These are phyloP conservation scores for Gambusia holbrooki DNA, from an alignment of 2,113 vertebrate species.

Conservation along the genomic window DNA sequence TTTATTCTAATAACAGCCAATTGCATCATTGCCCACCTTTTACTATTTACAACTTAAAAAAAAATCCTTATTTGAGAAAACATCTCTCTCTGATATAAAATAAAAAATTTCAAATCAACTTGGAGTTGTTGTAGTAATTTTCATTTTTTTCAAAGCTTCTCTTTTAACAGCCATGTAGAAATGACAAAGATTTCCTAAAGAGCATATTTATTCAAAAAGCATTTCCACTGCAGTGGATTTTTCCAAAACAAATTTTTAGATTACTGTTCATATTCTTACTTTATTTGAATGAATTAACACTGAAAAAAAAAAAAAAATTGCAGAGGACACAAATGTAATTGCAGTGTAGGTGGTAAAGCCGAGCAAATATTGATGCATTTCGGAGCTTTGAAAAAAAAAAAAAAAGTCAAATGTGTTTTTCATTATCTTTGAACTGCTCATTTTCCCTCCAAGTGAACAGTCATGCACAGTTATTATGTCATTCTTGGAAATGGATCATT, in stretches of 20 bases:
- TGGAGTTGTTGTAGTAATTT: slow-evolving; percentile 8
- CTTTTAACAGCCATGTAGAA: slow-evolving; percentile 2
- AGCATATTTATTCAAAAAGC: slow-evolving; percentile 11
- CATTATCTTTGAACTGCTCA: slow-evolving; percentile 57
- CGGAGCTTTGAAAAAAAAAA: slow-evolving; percentile 33
- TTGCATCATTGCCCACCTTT: slow-evolving; percentile 65
- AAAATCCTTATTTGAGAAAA: slow-evolving; percentile 11
- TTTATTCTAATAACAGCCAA: slow-evolving; percentile 55
- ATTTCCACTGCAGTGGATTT: slow-evolving; percentile 8
- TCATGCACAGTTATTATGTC: slow-evolving; percentile 46
- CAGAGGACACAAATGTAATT: slow-evolving; percentile 48
- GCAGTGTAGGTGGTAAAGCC: slow-evolving; percentile 37
- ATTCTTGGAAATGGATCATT: slow-evolving; percentile 54
- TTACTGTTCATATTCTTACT: slow-evolving; percentile 34
- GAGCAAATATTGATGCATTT: slow-evolving; percentile 53
- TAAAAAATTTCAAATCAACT: slow-evolving; percentile 8
- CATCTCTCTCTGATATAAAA: slow-evolving; percentile 8
- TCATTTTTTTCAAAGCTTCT: slow-evolving; percentile 3
- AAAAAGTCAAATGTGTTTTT: slow-evolving; percentile 35
- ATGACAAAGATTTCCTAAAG: slow-evolving; percentile 9
- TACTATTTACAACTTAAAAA: slow-evolving; percentile 23
- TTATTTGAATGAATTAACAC: slow-evolving; percentile 34
- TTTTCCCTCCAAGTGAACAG: slow-evolving; percentile 42
- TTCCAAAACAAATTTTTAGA: slow-evolving; percentile 13
- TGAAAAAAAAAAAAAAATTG: slow-evolving; percentile 24